A percentile compares a stretch with the other conserved stretches of the same genome.
Conservation (phyloP, 1,140 invertebrate species). For the Plodia interpunctella region DNA sequence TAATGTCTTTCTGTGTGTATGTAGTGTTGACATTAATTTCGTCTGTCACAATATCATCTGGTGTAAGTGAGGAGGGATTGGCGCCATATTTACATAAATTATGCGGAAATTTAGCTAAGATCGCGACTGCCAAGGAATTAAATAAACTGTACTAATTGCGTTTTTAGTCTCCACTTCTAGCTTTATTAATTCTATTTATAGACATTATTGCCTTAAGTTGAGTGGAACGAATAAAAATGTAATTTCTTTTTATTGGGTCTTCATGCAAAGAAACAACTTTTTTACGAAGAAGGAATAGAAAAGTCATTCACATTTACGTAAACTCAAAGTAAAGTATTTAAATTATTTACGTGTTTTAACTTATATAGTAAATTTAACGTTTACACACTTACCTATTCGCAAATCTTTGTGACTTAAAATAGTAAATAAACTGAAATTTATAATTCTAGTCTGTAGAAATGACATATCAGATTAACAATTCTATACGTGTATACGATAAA, state of each 20-base stretch:
- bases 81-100: constrained; percentile 29
- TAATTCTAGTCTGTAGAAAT: too few species aligned
- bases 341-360: too few species aligned
- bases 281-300: too few species aligned
- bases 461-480: too few species aligned
- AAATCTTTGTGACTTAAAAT: too few species aligned
- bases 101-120: constrained; percentile 19
- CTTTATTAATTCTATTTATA: not conserved
- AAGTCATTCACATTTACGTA: too few species aligned
- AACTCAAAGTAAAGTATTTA: too few species aligned
- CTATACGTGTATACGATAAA: too few species aligned
- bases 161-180: not conserved
- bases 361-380: too few species aligned
- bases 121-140: constrained; percentile 11
- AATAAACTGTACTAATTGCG: constrained; percentile 1
- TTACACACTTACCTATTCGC: too few species aligned
- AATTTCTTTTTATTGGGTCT: constrained; percentile 7
- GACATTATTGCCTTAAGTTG: not conserved
- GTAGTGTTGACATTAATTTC: constrained; percentile 31
- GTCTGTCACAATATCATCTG: constrained; percentile 28
- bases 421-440: too few species aligned
- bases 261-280: too few species aligned
- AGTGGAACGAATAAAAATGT: constrained; percentile 16
- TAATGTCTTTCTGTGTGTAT: not conserved
- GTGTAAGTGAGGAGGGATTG: constrained; percentile 28